A percentile compares a stretch with the other conserved stretches of the same genome.
Conservation (phyloP, 2,888 invertebrate species). For the Stenoptilia bipunctidactyla region DNA sequence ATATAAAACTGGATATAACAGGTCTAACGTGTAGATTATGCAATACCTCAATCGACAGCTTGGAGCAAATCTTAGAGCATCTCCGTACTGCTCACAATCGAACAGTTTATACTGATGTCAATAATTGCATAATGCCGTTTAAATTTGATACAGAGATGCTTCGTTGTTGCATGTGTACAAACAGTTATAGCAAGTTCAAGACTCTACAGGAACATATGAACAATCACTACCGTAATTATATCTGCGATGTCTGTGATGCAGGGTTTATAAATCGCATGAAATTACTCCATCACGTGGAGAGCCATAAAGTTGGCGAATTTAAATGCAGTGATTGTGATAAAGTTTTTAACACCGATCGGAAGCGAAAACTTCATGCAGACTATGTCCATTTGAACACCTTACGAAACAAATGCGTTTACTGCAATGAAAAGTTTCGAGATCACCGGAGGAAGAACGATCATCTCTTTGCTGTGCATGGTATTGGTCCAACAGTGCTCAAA, state of each 20-base stretch:
- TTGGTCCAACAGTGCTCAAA: constrained; percentile 25
- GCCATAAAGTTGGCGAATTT: constrained; percentile 20
- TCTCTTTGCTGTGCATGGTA: constrained; percentile 35
- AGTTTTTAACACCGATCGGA: constrained; percentile 18
- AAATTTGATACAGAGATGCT: constrained; percentile 24
- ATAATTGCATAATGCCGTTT: constrained; percentile 32
- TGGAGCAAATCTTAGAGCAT: constrained; percentile 10
- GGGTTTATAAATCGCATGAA: constrained; percentile 20
- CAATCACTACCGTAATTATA: constrained; percentile 30
- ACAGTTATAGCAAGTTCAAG: constrained; percentile 21
- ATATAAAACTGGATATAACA: constrained; percentile 36
- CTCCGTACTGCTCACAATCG: constrained; percentile 17
- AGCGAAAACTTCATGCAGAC: constrained; percentile 20
- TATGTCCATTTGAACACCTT: constrained; percentile 21
- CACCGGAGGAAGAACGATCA: constrained; percentile 39
- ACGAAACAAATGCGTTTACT: constrained; percentile 31
- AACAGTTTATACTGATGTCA: constrained; percentile 20
- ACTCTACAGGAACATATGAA: constrained; percentile 32
- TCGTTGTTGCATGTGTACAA: constrained; percentile 19
- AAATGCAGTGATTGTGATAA: constrained; percentile 21
- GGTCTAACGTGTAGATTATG: constrained; percentile 12
- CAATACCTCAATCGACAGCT: neutral
- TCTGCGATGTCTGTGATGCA: constrained; percentile 27
- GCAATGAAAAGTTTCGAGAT: constrained; percentile 31
- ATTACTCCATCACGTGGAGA: constrained; percentile 9